phyloP scores from a whole-genome alignment of 2,113 vertebrate species.

The Microtus montanus region DNA sequence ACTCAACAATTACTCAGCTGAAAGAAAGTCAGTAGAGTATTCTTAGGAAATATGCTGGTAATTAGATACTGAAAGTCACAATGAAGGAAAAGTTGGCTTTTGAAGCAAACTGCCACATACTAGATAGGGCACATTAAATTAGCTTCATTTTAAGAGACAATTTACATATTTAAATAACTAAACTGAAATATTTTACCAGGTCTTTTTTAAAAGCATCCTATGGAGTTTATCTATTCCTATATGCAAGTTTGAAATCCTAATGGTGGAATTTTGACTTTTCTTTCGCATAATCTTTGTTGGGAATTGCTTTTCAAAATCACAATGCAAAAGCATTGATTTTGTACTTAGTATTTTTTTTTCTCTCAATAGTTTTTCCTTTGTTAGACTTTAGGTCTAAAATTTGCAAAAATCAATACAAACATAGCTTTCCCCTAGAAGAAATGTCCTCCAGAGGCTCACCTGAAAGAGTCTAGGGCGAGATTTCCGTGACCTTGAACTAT shows the following conservation, averaged over 20 bases:
- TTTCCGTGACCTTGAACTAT: conserved; percentile 82
- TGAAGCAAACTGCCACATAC: background rate
- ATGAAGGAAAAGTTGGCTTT: background rate
- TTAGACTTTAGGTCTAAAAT: conserved; percentile 73
- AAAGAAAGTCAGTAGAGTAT: background rate
- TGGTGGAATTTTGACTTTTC: background rate
- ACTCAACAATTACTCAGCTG: background rate
- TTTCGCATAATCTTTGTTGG: background rate
- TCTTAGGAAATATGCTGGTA: background rate
- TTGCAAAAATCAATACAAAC: conserved; percentile 83
- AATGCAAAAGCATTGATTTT: conserved; percentile 55
- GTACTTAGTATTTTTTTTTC: background rate
- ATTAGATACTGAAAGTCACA: background rate
- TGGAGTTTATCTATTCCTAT: background rate
- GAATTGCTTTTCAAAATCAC: conserved; percentile 43
- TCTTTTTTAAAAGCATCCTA: background rate
- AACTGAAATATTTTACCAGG: conserved; percentile 44
- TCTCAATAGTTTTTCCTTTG: conserved; percentile 66
- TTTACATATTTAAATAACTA: background rate
- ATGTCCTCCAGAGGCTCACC: conserved; percentile 73
- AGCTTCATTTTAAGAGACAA: background rate
- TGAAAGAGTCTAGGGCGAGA: conserved; percentile 72
- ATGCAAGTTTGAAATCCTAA: conserved; percentile 34
- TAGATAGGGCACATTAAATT: background rate
- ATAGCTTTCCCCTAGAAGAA: conserved; percentile 75